A percentile compares a stretch with the other conserved stretches of the same genome.
phyloP scores from a whole-genome alignment of 2,113 vertebrate species.

The Neolamprologus falcicula region DNA sequence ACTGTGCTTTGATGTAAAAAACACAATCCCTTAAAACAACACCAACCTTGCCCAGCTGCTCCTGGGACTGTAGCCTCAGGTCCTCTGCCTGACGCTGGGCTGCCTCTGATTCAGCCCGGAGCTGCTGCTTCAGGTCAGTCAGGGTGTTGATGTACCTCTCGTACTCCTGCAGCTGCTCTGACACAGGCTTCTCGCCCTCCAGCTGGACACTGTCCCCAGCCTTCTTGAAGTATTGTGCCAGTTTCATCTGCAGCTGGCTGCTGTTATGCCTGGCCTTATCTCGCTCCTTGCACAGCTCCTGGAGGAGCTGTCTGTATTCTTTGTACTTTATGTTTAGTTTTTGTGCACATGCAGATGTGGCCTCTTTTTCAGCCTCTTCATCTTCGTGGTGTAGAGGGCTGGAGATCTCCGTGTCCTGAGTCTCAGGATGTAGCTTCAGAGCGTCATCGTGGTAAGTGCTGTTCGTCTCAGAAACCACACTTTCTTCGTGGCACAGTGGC shows the following conservation, averaged over 20 bases:
- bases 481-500: background rate
- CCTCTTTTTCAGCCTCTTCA: background rate
- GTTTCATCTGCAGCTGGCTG: constrained; percentile 62
- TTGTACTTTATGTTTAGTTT: background rate
- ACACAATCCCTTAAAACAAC: background rate
- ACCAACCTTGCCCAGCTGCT: constrained; percentile 52
- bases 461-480: background rate
- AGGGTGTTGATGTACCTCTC: constrained; percentile 44
- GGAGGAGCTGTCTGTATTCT: constrained; percentile 41
- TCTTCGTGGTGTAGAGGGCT: background rate
- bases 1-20: background rate
- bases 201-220: background rate
- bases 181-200: background rate
- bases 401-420: background rate
- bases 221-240: constrained; percentile 63
- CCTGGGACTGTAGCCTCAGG: constrained; percentile 27
- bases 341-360: background rate
- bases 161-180: constrained; percentile 60
- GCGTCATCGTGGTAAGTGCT: background rate
- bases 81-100: constrained; percentile 41
- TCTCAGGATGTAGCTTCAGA: background rate
- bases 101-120: background rate
- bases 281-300: constrained; percentile 52
- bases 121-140: constrained; percentile 51
- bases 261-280: constrained; percentile 43